Base-by-base conservation (phyloP, 2,797 vertebrate species). In the Ctenochaetus hawaiiensis region DNA sequence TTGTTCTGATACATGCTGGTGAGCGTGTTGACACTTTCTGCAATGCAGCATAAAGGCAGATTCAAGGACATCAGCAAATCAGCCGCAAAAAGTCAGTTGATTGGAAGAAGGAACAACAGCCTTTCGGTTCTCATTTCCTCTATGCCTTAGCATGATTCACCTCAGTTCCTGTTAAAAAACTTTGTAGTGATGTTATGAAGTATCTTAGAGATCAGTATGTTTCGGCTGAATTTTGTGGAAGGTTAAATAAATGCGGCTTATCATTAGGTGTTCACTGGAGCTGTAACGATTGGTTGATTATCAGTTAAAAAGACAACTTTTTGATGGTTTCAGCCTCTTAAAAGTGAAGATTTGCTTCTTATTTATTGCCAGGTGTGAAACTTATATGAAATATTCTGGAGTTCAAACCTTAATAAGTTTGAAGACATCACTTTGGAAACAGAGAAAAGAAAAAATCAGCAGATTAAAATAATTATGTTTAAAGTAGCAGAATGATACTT, bases 51-150 rank as follows among this genome's bases (percentile, higher is more conserved):
- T 66, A 44, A 56, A 49, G 17, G 16, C 41, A 45, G 12, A 51
- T 43, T 52, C 17, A 66, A 67, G 39, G 2, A 49, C 5, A 37
- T 34, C 66, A 41, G 37, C 20, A 67, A 9, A 43, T 54, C 17
- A 43, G 6, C 8, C 3, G 45, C 58, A 54, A 10, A 39, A 8
- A 60, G 54, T 53, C n/a, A 1, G 41, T 70, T 37, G 41, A 74
- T 44, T 11, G 22, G 12, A 59, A 48, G 16, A 37, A 9, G 58
- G 12, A 77, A 49, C 52, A 54, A 58, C 51, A 18, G 14, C 22
- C 54, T 23, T 67, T 78, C 62, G 52, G 20, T 76, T 61, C 74
- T 77, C 41, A 13, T 56, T 79, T 77, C 59, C 72, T 72, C 49
- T 37, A 18, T 37, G n/a, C 14, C 11, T 54, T 4, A 22, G 54